Conservation (phyloP, 2,797 vertebrate species). For the Onychomys torridus region DNA sequence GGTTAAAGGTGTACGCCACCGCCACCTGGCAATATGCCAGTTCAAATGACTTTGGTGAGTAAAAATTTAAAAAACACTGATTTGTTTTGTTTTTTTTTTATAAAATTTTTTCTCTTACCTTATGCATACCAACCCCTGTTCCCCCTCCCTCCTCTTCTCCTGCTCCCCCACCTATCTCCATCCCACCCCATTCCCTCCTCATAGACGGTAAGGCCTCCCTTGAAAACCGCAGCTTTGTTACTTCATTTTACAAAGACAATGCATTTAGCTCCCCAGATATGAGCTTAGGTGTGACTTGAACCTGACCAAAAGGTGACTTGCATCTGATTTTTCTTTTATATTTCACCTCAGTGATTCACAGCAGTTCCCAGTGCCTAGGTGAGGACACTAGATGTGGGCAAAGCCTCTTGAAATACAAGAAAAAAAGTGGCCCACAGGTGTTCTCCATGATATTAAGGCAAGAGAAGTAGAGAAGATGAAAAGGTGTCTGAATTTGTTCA, state of each 20-base stretch:
- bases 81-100: no score
- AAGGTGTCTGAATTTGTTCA: neutral
- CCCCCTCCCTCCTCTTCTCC: no score
- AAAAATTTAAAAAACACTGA: neutral
- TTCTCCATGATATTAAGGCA: neutral
- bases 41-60: neutral
- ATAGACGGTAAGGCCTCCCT: no score
- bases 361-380: neutral
- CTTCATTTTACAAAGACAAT: slow-evolving; percentile 17
- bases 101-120: no score
- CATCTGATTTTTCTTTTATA: neutral
- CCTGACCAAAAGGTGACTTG: neutral
- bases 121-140: no score
- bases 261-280: neutral
- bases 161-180: no score
- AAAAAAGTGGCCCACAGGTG: neutral
- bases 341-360: neutral
- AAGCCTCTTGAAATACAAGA: neutral
- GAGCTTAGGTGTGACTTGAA: neutral
- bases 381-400: neutral
- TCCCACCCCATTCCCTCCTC: no score
- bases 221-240: neutral
- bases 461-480: neutral
- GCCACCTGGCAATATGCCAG: neutral
- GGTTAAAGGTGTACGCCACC: no score